Evolutionary conservation across 2,797 vertebrate species (phyloP), one percentile per base, ranked within the genome.

Genomic region (Microtus californicus): DNA sequence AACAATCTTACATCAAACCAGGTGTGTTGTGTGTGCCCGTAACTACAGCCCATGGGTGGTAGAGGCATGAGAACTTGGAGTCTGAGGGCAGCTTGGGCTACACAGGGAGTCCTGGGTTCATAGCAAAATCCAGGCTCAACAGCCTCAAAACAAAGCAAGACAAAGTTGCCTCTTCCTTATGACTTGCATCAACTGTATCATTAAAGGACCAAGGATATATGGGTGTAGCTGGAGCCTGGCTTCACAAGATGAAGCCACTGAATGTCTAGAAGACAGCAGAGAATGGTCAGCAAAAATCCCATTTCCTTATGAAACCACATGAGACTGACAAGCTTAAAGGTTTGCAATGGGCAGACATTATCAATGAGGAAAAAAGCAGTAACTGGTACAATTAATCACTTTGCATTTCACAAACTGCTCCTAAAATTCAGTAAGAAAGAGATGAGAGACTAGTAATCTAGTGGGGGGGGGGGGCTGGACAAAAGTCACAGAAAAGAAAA

Each of bases 311-410:
- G 71, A 92, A 69, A 4, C 23, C 9, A 5, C 37, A 14, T 43
- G n/a, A 34, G 37, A 86, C 37, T 81, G 45, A 76, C 67, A 63
- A 71, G 37, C 43, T 25, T 23, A 34, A 74, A 45, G 9, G 34
- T 85, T 45, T 77, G 31, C 87, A 48, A 27, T 27, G 21, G 29
- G 19, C 19, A 45, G 56, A n/a, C 56, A 79, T 48, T 19, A 45
- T 43, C 48, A 59, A 61, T 48, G 51, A 69, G 27, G 21, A 14
- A 77, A 80, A 71, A 82, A 37, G 19, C 27, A 79, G 31, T 48
- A 93, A 83, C 21, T 56, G 61, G n/a, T 48, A 83, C 67, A 93
- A 79, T 88, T 51, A 51, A 91, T 74, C 88, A 76, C 74, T 86
- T 69, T 69, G 12, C 13, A 86, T 63, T n/a, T 94, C 34, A 69